A percentile compares a stretch with the other conserved stretches of the same genome.
Conservation (phyloP, 2,888 invertebrate genomes). For the Eupithecia inturbata region DNA sequence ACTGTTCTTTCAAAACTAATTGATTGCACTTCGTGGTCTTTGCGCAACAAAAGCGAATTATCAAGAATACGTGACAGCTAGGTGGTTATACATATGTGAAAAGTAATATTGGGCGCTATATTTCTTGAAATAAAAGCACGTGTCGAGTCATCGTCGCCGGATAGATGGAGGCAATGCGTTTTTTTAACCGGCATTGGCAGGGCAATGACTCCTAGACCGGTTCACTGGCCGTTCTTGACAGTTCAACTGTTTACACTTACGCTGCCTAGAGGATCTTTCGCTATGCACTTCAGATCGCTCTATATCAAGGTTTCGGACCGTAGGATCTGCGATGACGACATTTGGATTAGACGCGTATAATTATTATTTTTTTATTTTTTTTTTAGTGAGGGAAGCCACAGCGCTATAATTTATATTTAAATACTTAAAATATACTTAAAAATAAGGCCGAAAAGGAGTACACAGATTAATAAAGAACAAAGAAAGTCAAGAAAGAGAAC, state of each 20-base stretch:
- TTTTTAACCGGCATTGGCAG: conserved; percentile 80
- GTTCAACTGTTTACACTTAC: conserved; percentile 81
- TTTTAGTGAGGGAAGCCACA: too few relatives aligned
- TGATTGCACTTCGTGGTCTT: neutral
- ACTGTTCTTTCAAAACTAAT: conserved; percentile 1
- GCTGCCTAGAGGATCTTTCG: conserved; percentile 71
- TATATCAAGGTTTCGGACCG: conserved; percentile 40
- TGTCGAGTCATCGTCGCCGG: conserved; percentile 63
- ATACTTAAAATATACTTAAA: too few relatives aligned
- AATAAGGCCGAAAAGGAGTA: too few relatives aligned
- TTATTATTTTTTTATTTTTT: too few relatives aligned
- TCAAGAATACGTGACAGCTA: conserved; percentile 16
- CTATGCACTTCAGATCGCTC: conserved; percentile 58
- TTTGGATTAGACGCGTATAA: neutral
- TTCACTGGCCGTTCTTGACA: conserved; percentile 84
- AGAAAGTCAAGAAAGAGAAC: too few relatives aligned
- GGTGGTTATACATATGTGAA: too few relatives aligned
- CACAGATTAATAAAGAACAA: too few relatives aligned
- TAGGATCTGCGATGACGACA: conserved; percentile 6
- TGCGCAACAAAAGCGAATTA: conserved; percentile 14
- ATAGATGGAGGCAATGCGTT: conserved; percentile 78
- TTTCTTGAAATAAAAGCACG: conserved; percentile 61
- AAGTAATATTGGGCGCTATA: conserved; percentile 40
- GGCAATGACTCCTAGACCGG: conserved; percentile 79
- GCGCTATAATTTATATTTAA: too few relatives aligned